Evolutionary conservation across 2,888 invertebrate genomes (phyloP).

Genomic region (Drosophila mercatorum): DNA sequence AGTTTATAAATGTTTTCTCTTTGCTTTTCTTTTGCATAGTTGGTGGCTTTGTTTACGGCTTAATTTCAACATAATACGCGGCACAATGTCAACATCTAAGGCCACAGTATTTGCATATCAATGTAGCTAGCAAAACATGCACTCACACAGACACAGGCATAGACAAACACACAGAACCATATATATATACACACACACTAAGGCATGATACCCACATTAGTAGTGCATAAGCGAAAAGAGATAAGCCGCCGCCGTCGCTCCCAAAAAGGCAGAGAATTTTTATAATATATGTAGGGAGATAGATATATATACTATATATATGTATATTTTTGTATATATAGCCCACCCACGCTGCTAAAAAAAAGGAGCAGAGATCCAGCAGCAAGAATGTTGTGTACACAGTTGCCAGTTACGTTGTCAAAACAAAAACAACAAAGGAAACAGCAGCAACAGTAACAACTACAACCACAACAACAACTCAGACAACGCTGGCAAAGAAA

Average conservation of each 20-base stretch:
- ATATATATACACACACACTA: too few species aligned
- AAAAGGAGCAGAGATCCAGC: conserved; percentile 25
- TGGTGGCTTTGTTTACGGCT: conserved; percentile 9
- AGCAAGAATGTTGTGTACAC: conserved; percentile 47
- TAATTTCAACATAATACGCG: conserved; percentile 25
- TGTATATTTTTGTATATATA: background rate
- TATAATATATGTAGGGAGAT: conserved; percentile 9
- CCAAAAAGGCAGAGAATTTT: conserved; percentile 40
- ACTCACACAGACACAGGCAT: background rate
- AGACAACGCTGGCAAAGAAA: conserved; percentile 47
- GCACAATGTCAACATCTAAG: conserved; percentile 50
- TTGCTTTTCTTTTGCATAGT: background rate
- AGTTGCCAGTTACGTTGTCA: conserved; percentile 48
- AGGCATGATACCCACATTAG: conserved; percentile 6
- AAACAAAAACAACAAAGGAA: conserved; percentile 28
- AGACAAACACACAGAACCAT: background rate
- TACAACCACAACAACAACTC: conserved; percentile 22
- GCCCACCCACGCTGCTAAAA: conserved; percentile 18
- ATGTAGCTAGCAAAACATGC: conserved; percentile 38
- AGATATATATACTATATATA: background rate
- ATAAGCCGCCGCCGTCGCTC: conserved; percentile 56
- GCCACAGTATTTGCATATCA: conserved; percentile 64
- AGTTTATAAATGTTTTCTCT: background rate
- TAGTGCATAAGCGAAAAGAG: conserved; percentile 40
- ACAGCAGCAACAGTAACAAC: conserved; percentile 18